phyloP scores from a whole-genome alignment of 2,797 vertebrate species.

The Tinamus major region DNA sequence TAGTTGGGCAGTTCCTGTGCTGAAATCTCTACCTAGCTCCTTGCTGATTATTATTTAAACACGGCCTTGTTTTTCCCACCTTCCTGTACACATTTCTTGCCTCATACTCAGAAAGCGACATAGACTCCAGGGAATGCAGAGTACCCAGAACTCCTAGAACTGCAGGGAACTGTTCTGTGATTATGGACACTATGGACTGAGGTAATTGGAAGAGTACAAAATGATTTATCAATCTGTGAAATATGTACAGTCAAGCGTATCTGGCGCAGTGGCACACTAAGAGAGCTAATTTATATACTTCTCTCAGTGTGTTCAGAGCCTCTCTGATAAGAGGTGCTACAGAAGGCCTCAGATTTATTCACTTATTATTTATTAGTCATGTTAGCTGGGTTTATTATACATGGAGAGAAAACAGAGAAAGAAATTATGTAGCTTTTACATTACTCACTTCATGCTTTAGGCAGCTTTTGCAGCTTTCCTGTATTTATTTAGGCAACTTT shows the following conservation, averaged over 20 bases:
- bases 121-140: background rate
- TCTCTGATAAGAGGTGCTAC: background rate
- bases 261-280: background rate
- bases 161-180: background rate
- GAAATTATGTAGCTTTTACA: background rate
- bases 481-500: slow-evolving; percentile 2
- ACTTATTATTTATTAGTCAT: slow-evolving; percentile 27
- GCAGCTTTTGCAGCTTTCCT: slow-evolving; percentile 20
- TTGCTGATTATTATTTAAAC: background rate
- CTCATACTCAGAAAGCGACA: background rate
- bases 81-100: background rate
- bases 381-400: background rate
- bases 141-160: background rate
- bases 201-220: background rate
- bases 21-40: background rate
- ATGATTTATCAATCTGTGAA: background rate
- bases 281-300: background rate
- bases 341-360: background rate
- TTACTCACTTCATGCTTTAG: slow-evolving; percentile 10
- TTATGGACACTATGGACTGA: background rate
- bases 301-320: background rate
- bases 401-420: background rate
- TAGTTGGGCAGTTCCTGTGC: background rate
- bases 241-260: background rate
- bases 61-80: background rate